phyloP scores from a whole-genome alignment of 2,888 invertebrate species.

The Conchocele bisecta region DNA sequence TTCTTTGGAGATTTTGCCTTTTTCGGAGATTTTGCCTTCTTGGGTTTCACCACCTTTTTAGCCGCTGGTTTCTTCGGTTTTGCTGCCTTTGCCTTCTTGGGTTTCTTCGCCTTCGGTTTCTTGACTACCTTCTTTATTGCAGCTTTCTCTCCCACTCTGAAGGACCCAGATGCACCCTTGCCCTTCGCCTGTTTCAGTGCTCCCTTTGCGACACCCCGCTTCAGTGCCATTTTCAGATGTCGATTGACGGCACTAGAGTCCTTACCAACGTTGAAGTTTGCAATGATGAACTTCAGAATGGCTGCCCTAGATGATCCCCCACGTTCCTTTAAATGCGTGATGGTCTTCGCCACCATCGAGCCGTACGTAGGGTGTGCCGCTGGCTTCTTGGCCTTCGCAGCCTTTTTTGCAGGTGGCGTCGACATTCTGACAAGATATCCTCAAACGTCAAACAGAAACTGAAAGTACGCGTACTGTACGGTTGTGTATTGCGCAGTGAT shows the following conservation, averaged over 20 bases:
- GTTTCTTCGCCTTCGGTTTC: conserved; percentile 60
- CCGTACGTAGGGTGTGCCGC: conserved; percentile 81
- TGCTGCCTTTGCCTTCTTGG: conserved; percentile 53
- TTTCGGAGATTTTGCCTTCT: conserved; percentile 58
- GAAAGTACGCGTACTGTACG: no score
- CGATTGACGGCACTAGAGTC: conserved; percentile 81
- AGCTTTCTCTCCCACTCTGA: conserved; percentile 66
- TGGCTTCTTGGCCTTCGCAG: conserved; percentile 73
- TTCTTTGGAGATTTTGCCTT: conserved; percentile 55
- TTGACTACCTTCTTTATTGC: conserved; percentile 28
- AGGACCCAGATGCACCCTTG: conserved; percentile 76
- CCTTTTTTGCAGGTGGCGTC: conserved; percentile 62
- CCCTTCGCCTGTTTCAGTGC: conserved; percentile 81
- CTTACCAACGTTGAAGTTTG: conserved; percentile 82
- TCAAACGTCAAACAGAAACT: no score
- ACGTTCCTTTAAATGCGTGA: conserved; percentile 82
- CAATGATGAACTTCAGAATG: conserved; percentile 83
- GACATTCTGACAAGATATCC: no score
- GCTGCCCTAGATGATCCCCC: conserved; percentile 83
- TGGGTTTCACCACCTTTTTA: conserved; percentile 51
- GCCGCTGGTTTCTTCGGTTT: conserved; percentile 53
- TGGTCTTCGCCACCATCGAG: conserved; percentile 83
- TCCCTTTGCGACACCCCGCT: conserved; percentile 80
- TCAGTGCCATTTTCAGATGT: conserved; percentile 82
- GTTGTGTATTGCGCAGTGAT: no score